Conservation (phyloP, 2,888 invertebrate species). For the Chaitophorus viminalis region DNA sequence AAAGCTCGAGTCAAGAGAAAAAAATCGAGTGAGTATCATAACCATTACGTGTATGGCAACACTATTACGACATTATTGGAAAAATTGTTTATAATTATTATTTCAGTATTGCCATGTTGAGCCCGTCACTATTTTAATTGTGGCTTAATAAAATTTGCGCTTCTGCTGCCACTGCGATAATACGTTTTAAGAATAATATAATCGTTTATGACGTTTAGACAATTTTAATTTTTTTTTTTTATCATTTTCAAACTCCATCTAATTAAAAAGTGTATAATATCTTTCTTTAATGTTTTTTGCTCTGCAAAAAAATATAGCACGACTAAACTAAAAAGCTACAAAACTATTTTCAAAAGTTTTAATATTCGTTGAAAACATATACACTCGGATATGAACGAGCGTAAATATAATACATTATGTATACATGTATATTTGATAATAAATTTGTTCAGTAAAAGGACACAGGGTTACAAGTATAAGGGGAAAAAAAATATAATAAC, state of each 20-base stretch:
- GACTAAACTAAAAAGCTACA: constrained; percentile 25
- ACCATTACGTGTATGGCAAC: too few relatives aligned
- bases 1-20: too few relatives aligned
- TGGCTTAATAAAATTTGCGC: too few relatives aligned
- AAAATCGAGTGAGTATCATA: too few relatives aligned
- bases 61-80: too few relatives aligned
- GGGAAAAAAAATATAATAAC: not conserved
- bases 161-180: not conserved
- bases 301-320: not conserved
- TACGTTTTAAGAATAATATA: not conserved
- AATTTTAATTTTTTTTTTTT: not conserved
- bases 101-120: too few relatives aligned
- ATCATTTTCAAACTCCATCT: not conserved
- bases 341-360: constrained; percentile 24
- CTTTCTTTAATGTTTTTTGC: not conserved
- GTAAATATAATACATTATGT: too few relatives aligned
- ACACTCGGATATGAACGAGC: not conserved
- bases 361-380: constrained; percentile 36
- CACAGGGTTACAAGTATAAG: not conserved
- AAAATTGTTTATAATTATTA: too few relatives aligned
- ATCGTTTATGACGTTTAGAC: not conserved
- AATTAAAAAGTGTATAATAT: not conserved
- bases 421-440: constrained; percentile 9
- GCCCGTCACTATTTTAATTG: too few relatives aligned
- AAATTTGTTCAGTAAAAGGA: not conserved